Evolutionary conservation across 2,888 invertebrate species (phyloP), one percentile per base, ranked within the genome.

Genomic region (Spisula solida): DNA sequence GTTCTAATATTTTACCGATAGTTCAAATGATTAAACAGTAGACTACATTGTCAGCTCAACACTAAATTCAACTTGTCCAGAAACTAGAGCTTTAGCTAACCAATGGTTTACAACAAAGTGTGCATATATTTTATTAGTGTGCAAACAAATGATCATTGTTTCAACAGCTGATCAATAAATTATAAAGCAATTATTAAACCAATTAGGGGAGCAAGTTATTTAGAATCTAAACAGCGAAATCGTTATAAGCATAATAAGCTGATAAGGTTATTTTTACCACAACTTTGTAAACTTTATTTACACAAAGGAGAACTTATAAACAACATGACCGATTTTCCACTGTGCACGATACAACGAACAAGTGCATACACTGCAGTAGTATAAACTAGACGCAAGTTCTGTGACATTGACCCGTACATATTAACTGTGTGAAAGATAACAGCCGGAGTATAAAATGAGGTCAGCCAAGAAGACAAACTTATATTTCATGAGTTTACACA

Each of bases 381-480:
- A n/a, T n/a, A n/a, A n/a, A n/a, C n/a, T 56, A 20, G 18, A 66
- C 60, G 25, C 25, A 25, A 66, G 25, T 25, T 66, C n/a, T 25
- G 60, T 66, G 60, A 66, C 60, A 66, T 66, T 66, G 60, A 66
- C 60, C 60, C 25, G n/a, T 51, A 66, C 1, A n/a, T n/a, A n/a
- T n/a, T n/a, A 25, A 51, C 51, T 16, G 41, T 5, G 16, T 12
- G 10, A 51, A 8, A 66, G 60, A 66, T 66, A 66, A 25, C 10
- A 66, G 60, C 60, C 12, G 12, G 47, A 12, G 51, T 10, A 10
- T 51, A 16, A 10, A 51, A 51, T 51, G 12, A 16, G 51, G 51
- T 51, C 51, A 51, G 51, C 12, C 51, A 12, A 1, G 12, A n/a
- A 51, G 51, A 16, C 51, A 51, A 5, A 51, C 51, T 51, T 51